Evolutionary conservation across 2,888 invertebrate species (phyloP), one percentile per base, ranked within the genome.

Genomic region (Eupithecia centaureata): DNA sequence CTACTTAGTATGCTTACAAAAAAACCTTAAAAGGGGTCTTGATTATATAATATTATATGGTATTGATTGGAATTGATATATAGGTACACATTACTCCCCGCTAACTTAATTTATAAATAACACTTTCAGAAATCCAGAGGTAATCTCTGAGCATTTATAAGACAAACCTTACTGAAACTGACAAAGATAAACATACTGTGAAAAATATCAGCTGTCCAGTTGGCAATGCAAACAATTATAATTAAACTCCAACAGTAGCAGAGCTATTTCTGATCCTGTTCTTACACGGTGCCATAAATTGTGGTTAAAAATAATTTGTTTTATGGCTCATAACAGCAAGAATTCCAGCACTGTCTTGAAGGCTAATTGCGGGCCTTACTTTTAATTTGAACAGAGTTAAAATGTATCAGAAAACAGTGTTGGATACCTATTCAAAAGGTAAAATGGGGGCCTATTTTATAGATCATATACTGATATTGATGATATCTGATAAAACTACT

Each of bases 161-260:
- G 32, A 18, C 57, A 57, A 13, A 57, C 32, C 25, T 38, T 28
- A 35, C 12, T 51, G 38, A 62, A 57, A 25, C 13, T 58, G 68
- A 65, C 61, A 59, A 68, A 74, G 59, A 73, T 52, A 69, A 66
- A 71, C 61, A 66, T 70, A 67, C 51, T 68, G 64, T 61, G 73
- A 76, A 75, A 76, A 78, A 77, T 74, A 69, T 75, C 68, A 72
- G 70, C 74, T 75, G 76, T 76, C 70, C 57, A 67, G 78, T 82
- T 84, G 81, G 82, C 83, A 82, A 75, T 80, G 78, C 80, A 81
- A 73, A 80, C 76, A 74, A 78, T 76, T 82, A 80, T 81, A 81
- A 84, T 82, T 81, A 81, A 81, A 79, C 73, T 66, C 72, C 76
- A 73, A 71, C 77, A 15, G 68, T 75, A 75, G 78, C 79, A 77